Evolutionary conservation across 2,113 vertebrate genomes (phyloP), one percentile per base, ranked within the genome.

Genomic region (Sarotherodon lohbergeri): DNA sequence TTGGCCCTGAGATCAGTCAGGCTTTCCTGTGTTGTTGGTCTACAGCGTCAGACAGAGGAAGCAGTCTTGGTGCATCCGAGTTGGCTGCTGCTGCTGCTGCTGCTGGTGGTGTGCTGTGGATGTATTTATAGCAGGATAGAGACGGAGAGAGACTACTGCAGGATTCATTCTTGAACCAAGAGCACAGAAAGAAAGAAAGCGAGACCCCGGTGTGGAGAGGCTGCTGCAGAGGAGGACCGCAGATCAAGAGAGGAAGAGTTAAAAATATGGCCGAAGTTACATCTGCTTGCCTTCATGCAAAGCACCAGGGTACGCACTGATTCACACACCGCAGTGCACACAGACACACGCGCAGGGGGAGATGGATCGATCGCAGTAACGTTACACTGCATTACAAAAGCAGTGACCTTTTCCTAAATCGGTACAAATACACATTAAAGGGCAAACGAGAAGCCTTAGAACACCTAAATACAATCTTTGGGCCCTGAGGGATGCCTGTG

Each of bases 351-450:
- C 36, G 4, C 73, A 76, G 36, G 14, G 17, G 59, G 50, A 79
- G 46, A 71, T 36, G 46, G 76, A 94, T 95, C 88, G 50, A 95
- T 95, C 22, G 27, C 54, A 29, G 83, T 34, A 87, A 86, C 50
- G 36, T 91, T 88, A 91, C 82, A 81, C 85, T n/a, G 55, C 86
- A 86, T 94, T 91, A 92, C 80, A 86, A 80, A 96, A 88, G 84
- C 93, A 2, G 14, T 91, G 94, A 95, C 94, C 94, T 96, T 95
- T 95, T 59, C 54, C 84, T 82, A 91, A 94, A 93, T 89, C 27
- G 1, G 55, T 43, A 57, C 71, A 82, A 80, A 92, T 71, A 94
- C 55, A 89, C 84, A 91, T 63, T 79, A 93, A 93, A 91, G 92
- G 86, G 79, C 82, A 91, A 88, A 86, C 1, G 16, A 73, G 34